These are phyloP conservation scores for Chorisops tibialis DNA, from an alignment of 2,888 invertebrate genomes.

Conservation along the genomic window DNA sequence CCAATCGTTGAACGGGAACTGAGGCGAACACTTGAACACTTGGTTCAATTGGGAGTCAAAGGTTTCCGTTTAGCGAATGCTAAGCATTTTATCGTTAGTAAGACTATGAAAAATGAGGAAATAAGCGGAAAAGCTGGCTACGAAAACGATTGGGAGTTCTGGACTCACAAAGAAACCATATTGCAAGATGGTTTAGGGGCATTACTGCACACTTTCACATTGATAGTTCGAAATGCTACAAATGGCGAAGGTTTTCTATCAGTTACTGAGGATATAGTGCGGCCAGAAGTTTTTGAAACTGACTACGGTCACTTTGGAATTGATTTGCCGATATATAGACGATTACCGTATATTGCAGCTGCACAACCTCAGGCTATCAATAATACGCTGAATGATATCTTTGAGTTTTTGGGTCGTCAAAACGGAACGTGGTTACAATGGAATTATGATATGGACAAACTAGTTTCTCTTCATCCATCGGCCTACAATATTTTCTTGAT, in stretches of 20 bases:
- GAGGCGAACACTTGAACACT: constrained; percentile 63
- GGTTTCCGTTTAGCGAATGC: constrained; percentile 71
- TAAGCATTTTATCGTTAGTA: constrained; percentile 63
- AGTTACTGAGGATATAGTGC: constrained; percentile 46
- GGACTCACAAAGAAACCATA: constrained; percentile 62
- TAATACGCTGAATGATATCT: constrained; percentile 40
- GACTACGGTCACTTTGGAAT: constrained; percentile 41
- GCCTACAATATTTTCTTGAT: constrained; percentile 66
- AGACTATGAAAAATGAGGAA: constrained; percentile 55
- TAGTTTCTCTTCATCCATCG: constrained; percentile 39
- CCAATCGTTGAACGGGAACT: constrained; percentile 63
- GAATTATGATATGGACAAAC: constrained; percentile 42
- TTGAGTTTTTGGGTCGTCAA: constrained; percentile 35
- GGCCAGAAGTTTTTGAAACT: constrained; percentile 43
- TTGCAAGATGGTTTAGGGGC: constrained; percentile 60
- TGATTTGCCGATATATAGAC: constrained; percentile 48
- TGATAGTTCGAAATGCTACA: constrained; percentile 59
- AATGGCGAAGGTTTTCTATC: constrained; percentile 52
- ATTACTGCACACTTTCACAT: constrained; percentile 63
- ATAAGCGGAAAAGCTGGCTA: constrained; percentile 45
- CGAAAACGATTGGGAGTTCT: constrained; percentile 61
- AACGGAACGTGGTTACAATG: constrained; percentile 46
- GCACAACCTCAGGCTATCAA: constrained; percentile 33
- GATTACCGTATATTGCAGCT: constrained; percentile 41
- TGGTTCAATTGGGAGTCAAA: constrained; percentile 72